Percentiles rank a stretch among this genome's conserved stretches.
Evolutionary conservation across 2,113 vertebrate species (phyloP).

Genomic region (Brachirus orientalis): DNA sequence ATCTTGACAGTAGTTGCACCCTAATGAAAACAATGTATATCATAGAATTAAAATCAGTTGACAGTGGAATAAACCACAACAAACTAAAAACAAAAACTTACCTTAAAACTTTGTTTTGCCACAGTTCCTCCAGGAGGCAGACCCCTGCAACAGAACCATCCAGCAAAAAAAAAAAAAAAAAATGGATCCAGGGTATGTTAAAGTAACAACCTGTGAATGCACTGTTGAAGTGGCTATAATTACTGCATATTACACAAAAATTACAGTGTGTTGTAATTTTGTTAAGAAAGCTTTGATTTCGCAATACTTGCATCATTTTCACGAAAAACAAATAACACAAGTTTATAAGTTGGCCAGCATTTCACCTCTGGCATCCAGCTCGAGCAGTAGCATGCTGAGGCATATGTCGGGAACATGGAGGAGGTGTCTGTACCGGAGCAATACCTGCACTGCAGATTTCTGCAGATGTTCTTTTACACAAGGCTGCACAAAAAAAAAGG

Average conservation of each 20-base stretch:
- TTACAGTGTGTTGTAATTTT: too few relatives aligned
- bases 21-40: slow-evolving; percentile 57
- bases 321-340: too few relatives aligned
- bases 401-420: slow-evolving; percentile 75
- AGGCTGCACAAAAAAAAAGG: slow-evolving; percentile 66
- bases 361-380: slow-evolving; percentile 87
- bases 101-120: slow-evolving; percentile 56
- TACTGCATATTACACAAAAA: too few relatives aligned
- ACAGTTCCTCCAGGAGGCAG: slow-evolving; percentile 57
- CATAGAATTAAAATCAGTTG: too few relatives aligned
- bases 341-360: background rate
- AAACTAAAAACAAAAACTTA: slow-evolving; percentile 18
- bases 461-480: slow-evolving; percentile 67
- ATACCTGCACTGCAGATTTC: slow-evolving; percentile 49
- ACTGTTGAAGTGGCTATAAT: too few relatives aligned
- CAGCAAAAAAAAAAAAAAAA: slow-evolving; percentile 16
- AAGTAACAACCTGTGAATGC: too few relatives aligned
- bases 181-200: background rate
- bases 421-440: slow-evolving; percentile 68
- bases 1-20: slow-evolving; percentile 85
- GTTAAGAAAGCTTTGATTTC: too few relatives aligned
- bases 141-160: slow-evolving; percentile 62
- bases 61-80: background rate
- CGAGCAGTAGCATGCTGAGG: slow-evolving; percentile 91
- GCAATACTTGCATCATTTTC: too few relatives aligned